Conservation (phyloP, 1,140 invertebrate species). For the Acromyrmex echinatior region DNA sequence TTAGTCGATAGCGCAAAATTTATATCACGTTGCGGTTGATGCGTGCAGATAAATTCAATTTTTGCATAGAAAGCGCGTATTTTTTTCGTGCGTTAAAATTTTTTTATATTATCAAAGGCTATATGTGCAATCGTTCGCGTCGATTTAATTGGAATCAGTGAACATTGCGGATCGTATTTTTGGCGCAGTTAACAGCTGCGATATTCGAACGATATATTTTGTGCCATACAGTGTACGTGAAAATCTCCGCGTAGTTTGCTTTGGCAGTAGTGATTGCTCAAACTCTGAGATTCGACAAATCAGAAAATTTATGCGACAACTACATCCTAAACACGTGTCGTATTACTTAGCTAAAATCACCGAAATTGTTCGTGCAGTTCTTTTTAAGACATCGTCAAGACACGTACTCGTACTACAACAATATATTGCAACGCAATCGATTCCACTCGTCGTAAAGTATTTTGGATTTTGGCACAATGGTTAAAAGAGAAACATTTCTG, state of each 20-base stretch:
- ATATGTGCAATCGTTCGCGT: background rate
- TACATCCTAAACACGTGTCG: slow-evolving; percentile 11
- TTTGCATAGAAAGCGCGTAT: background rate
- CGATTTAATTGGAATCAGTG: slow-evolving; percentile 4
- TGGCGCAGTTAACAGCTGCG: slow-evolving; percentile 1
- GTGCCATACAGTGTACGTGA: slow-evolving; percentile 12
- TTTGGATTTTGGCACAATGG: background rate
- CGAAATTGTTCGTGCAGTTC: background rate
- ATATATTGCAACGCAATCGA: background rate
- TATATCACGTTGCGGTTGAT: slow-evolving; percentile 2
- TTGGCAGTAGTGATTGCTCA: background rate
- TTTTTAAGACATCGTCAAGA: background rate
- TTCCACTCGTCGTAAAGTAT: background rate
- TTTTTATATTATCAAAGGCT: background rate
- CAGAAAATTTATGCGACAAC: slow-evolving; percentile 24
- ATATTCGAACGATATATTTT: background rate
- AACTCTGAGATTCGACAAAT: slow-evolving; percentile 8
- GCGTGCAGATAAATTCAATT: slow-evolving; percentile 5
- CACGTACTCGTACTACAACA: no score
- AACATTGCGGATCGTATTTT: slow-evolving; percentile 22
- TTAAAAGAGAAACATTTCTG: background rate
- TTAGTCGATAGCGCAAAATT: slow-evolving; percentile 4
- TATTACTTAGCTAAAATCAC: background rate
- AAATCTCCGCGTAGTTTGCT: slow-evolving; percentile 10
- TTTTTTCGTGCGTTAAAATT: background rate